Evolutionary conservation across 1,140 invertebrate species (phyloP), one percentile per base, ranked within the genome.

Genomic region (Reticulitermes speratus): DNA sequence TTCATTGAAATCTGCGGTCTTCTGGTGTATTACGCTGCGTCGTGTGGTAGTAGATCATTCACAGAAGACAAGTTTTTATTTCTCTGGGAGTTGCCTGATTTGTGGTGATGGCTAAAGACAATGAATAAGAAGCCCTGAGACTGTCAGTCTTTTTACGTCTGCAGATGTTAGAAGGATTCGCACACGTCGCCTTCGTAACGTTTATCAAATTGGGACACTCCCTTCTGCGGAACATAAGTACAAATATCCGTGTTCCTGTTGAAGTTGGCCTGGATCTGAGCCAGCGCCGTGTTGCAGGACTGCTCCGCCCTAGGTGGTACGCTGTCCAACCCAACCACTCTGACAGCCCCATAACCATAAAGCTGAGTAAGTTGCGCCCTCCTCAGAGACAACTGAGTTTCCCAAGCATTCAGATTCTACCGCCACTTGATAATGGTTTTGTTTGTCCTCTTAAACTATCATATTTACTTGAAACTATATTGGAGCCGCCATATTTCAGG

Each of bases 201-300:
- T 75, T 75, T 75, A 75, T 75, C 65, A 75, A 75, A 75, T 75
- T 75, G 65, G 65, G 65, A 75, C 65, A 75, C 65, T 75, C 65
- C 65, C 65, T 75, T n/a, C 65, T 75, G 65, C n/a, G 7, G 65
- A 75, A 14, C n/a, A 25, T 25, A 75, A 75, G 25, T 75, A 75
- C 25, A 30, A 75, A 75, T 75, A 75, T 30, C 65, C 65, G 65
- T 75, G 65, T 75, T 75, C 65, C 65, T 3, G 65, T 30, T 30
- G 25, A 75, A 75, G 65, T 75, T 75, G 25, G 38, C n/a, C 65
- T 75, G 65, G 65, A 75, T 75, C 1, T 0, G 65, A n/a, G 65
- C 65, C 65, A 75, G 65, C 65, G 14, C 65, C 65, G 65, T 75
- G 65, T 75, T 16, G 65, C 65, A 75, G n/a, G 25, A 30, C n/a